A percentile compares a stretch with the other conserved stretches of the same genome.
Evolutionary conservation across 92 coral and sea anemone species (phyloP).

Genomic region (Epizoanthus illoricatus): DNA sequence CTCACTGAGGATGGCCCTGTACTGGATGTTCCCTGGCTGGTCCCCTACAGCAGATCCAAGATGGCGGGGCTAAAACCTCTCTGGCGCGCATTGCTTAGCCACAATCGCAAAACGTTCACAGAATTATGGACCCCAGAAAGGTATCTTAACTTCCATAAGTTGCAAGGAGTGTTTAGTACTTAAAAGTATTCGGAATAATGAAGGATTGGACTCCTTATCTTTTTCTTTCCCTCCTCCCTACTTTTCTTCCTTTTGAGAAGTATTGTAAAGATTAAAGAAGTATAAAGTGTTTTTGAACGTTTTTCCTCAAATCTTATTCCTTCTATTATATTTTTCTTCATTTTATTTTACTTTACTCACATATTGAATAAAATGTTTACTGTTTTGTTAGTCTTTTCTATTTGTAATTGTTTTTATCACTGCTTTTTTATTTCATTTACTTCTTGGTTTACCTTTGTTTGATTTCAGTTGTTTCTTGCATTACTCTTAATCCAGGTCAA

Average conservation of each 20-base stretch:
- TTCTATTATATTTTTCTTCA: neutral
- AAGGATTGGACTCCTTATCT: neutral
- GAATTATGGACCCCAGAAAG: constrained; percentile 56
- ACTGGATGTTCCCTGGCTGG: constrained; percentile 51
- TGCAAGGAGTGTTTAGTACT: no score
- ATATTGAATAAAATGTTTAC: no score
- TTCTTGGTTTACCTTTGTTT: neutral
- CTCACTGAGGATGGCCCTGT: constrained; percentile 44
- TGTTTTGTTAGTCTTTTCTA: no score
- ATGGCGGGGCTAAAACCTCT: constrained; percentile 50
- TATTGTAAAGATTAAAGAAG: no score
- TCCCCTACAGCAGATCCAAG: constrained; percentile 43
- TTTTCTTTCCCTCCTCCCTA: neutral
- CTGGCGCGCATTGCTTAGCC: constrained; percentile 37
- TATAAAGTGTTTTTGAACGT: no score
- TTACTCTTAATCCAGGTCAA: constrained; percentile 27
- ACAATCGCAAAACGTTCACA: constrained; percentile 35
- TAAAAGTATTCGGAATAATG: no score
- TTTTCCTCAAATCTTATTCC: neutral
- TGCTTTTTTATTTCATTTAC: no score
- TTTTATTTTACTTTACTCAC: neutral
- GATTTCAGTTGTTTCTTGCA: neutral
- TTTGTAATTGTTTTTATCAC: no score
- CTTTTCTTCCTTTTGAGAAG: neutral
- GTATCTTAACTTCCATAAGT: neutral